phyloP scores from a whole-genome alignment of 2,797 vertebrate genomes.

The Sebastiscus albofasciatus region DNA sequence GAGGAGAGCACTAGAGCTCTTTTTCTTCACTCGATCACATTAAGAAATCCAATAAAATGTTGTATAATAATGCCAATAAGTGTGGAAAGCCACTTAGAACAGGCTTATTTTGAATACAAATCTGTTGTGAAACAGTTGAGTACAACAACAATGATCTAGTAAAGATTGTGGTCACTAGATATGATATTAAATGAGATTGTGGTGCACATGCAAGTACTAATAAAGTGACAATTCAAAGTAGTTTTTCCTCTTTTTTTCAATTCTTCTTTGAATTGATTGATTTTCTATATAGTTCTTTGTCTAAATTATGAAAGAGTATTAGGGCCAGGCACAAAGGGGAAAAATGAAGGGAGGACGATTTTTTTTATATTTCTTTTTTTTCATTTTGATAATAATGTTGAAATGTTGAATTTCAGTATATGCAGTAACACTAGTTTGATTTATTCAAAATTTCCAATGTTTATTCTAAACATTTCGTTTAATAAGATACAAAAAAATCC shows the following conservation, averaged over 20 bases:
- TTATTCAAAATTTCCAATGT: too few species aligned
- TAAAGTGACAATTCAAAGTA: too few species aligned
- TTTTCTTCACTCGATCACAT: background rate
- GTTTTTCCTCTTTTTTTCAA: background rate
- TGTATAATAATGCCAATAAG: background rate
- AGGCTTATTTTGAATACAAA: background rate
- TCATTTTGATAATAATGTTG: too few species aligned
- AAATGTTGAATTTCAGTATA: too few species aligned
- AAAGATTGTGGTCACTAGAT: background rate
- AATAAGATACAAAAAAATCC: background rate
- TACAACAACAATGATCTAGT: background rate
- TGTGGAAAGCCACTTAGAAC: background rate
- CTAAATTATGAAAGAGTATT: too few species aligned
- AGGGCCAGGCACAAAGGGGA: too few species aligned
- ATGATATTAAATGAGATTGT: background rate
- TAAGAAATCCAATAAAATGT: conserved; percentile 35
- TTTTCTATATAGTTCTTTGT: too few species aligned
- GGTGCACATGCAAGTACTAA: background rate
- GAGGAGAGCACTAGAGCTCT: background rate
- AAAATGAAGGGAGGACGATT: too few species aligned
- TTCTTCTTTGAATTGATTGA: too few species aligned
- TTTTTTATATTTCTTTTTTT: too few species aligned
- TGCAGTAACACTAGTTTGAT: too few species aligned
- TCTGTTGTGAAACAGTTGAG: background rate
- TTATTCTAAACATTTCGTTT: background rate